Base-by-base conservation (phyloP, 1,140 invertebrate genomes). In the Lepidurus couesii region DNA sequence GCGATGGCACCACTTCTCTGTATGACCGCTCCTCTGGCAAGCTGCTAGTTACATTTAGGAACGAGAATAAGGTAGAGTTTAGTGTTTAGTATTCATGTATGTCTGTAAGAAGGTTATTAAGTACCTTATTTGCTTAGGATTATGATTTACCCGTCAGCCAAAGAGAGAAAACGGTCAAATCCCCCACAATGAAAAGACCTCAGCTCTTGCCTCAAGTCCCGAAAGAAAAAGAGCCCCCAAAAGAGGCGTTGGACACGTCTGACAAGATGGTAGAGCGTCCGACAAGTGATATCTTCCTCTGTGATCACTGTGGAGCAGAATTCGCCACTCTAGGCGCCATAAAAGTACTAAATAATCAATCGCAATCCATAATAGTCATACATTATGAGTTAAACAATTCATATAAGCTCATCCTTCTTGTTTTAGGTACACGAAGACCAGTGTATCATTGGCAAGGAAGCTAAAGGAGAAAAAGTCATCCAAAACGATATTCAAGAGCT, bases 291-390 rank as follows among this genome's bases (percentile, higher is more conserved):
- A 91, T 92, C 81, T 92, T 91, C 84, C 85, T 92, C 10, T 92
- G 91, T 82, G 91, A 92, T 81, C 90, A 90, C 82, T 92, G 91
- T 83, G 91, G 92, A 84, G 90, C 88, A 21, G 88, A 89, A 84
- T 86, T 89, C 73, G 83, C 87, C 77, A 87, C 87, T 74, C 84
- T 86, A 43, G 84, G 86, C 79, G 86, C 88, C 81, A 88, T 89
- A 83, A 86, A 88, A 85, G 88, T 89, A 86, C 16, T 47, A 6
- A 24, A n/a, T 8, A 44, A 9, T 77, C 5, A 42, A 4, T 42
- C 9, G 13, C 26, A 5, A 77, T 24, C 47, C 26, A 6, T 44
- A 47, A 10, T 24, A 77, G n/a, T 34, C 34, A 26, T 21, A 34
- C 34, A 34, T 34, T 34, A 4, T 34, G 34, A 34, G 34, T 34